Evolutionary conservation across 2,797 vertebrate species (phyloP).

Genomic region (Malurus splendens): DNA sequence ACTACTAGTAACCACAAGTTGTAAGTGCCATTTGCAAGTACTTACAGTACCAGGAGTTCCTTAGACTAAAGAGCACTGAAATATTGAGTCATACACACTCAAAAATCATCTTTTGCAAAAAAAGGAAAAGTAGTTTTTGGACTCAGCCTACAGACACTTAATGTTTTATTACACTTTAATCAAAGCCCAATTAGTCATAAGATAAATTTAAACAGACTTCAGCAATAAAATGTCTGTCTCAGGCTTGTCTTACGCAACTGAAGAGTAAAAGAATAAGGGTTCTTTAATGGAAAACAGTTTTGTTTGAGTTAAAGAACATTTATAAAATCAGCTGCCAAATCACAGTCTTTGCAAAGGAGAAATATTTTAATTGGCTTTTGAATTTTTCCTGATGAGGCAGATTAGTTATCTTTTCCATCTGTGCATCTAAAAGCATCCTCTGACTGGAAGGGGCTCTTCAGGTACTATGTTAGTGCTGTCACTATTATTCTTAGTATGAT

Average conservation of each 20-base stretch:
- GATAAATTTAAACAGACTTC: constrained; percentile 53
- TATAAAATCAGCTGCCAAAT: constrained; percentile 57
- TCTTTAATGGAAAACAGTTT: constrained; percentile 47
- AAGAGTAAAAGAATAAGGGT: constrained; percentile 2
- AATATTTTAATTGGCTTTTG: constrained; percentile 65
- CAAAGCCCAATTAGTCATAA: constrained; percentile 54
- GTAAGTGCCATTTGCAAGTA: neutral
- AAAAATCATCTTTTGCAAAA: constrained; percentile 9
- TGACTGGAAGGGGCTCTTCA: neutral
- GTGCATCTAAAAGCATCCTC: constrained; percentile 19
- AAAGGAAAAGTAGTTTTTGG: constrained; percentile 14
- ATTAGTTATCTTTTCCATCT: constrained; percentile 41
- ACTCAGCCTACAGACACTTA: neutral
- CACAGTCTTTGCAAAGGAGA: constrained; percentile 34
- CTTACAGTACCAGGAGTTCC: neutral
- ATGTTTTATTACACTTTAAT: constrained; percentile 44
- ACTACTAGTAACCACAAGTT: neutral
- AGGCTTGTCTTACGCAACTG: constrained; percentile 29
- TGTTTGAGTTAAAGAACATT: constrained; percentile 53
- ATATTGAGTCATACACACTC: neutral
- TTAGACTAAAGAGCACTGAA: neutral
- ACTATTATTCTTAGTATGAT: neutral
- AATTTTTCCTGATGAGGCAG: constrained; percentile 23
- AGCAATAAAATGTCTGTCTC: constrained; percentile 43
- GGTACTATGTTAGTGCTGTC: neutral